Percentiles rank a stretch among this genome's conserved stretches.
phyloP scores from a whole-genome alignment of 37 sponge, comb jelly and placozoan species.

The Cladorhizidae sp. region DNA sequence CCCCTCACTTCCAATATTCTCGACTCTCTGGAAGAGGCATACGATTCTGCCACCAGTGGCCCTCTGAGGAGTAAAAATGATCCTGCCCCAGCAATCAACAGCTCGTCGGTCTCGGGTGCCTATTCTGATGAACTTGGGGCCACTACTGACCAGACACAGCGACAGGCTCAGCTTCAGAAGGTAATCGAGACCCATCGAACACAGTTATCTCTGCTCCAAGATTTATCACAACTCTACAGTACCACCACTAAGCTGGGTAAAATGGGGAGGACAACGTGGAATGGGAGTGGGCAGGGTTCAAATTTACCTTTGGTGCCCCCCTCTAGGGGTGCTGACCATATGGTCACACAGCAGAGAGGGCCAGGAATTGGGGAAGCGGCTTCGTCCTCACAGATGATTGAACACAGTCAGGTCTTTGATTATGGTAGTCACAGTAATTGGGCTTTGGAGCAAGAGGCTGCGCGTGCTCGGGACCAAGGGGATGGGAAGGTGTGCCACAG shows the following conservation, averaged over 20 bases:
- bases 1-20: conserved; percentile 56
- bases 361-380: background rate
- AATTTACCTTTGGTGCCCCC: background rate
- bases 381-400: background rate
- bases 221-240: background rate
- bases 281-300: background rate
- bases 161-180: conserved; percentile 28
- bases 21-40: conserved; percentile 24
- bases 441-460: conserved; percentile 39
- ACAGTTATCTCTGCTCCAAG: conserved; percentile 23
- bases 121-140: background rate
- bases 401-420: conserved; percentile 48
- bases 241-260: background rate
- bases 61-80: background rate
- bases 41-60: background rate
- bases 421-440: conserved; percentile 64
- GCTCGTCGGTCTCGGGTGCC: background rate
- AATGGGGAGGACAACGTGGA: background rate
- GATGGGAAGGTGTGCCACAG: conserved; percentile 8
- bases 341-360: background rate
- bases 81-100: background rate
- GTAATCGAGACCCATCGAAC: conserved; percentile 61
- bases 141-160: background rate
- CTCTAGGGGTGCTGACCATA: background rate
- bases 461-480: conserved; percentile 12